phyloP scores from a whole-genome alignment of 1,140 invertebrate species.

The Nautilus pompilius region DNA sequence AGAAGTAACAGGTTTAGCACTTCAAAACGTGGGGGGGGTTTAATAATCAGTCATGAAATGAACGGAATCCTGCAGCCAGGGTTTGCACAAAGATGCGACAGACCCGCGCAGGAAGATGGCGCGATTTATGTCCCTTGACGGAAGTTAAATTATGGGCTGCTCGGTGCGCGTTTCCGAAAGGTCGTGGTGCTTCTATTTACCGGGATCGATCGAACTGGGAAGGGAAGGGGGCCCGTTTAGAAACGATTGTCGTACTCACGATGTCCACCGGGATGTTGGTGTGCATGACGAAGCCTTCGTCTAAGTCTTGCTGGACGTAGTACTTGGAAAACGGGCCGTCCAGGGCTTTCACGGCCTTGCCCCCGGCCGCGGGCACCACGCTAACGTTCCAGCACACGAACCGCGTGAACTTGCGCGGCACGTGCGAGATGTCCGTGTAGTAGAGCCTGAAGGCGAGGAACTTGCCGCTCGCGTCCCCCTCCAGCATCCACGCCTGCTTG shows the following conservation, averaged over 20 bases:
- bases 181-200: too few species aligned
- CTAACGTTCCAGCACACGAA: slow-evolving; percentile 73
- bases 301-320: slow-evolving; percentile 77
- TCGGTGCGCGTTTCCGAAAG: too few species aligned
- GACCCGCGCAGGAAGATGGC: too few species aligned
- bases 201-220: too few species aligned
- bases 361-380: slow-evolving; percentile 37
- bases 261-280: slow-evolving; percentile 73
- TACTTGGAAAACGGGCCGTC: slow-evolving; percentile 78
- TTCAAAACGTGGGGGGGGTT: too few species aligned
- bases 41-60: too few species aligned
- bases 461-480: slow-evolving; percentile 77
- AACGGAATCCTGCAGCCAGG: too few species aligned
- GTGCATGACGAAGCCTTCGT: slow-evolving; percentile 60
- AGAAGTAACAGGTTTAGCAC: too few species aligned
- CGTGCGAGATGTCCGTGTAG: slow-evolving; percentile 81
- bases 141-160: too few species aligned
- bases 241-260: slow-evolving; percentile 54
- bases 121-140: too few species aligned
- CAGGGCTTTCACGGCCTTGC: slow-evolving; percentile 61
- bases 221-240: not conserved
- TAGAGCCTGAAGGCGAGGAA: slow-evolving; percentile 68
- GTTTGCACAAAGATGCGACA: too few species aligned
- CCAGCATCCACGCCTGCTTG: slow-evolving; percentile 78
- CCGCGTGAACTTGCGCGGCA: slow-evolving; percentile 73